Base-by-base conservation (phyloP, 2,888 invertebrate species). In the Hedya salicella region DNA sequence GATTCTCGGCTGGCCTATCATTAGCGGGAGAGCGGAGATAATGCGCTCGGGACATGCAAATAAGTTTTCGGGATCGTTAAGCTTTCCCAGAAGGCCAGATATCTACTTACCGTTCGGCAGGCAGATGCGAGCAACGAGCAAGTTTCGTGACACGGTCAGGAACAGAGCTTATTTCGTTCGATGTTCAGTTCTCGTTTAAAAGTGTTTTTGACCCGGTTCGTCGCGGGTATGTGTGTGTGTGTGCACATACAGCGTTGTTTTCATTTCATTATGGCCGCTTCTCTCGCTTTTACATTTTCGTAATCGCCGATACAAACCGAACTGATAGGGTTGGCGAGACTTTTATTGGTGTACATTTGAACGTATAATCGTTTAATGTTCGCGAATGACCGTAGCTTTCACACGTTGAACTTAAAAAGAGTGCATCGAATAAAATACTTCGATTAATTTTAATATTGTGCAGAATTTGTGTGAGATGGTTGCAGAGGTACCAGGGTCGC, bases 141-240 rank as follows among this genome's bases (percentile, higher is more conserved):
- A 77, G 76, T 81, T 77, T 82, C 88, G 85, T 90, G 91, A 91
- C 90, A 89, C 88, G 89, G 90, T 89, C 90, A 89, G 87, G 86
- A 86, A 85, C 82, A 78, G 79, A 84, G 85, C 88, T 86, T 87
- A 87, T 89, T 90, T 88, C 86, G 88, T 88, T 85, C 82, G 85
- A 82, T 82, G 85, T 85, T 87, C 87, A 83, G 81, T 86, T 88
- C 86, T 87, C 83, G 86, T 86, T 85, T 87, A 87, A 89, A 90
- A 87, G 89, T 91, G 91, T 90, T 91, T 90, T 89, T 88, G 90
- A 90, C 91, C 91, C 89, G 90, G 87, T 89, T 87, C 82, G 80
- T 56, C 65, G 72, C 75, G 80, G 80, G 83, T 85, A 86, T 82
- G 86, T 79, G 86, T 82, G 86, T 79, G 85, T 82, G 81, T 77